These are phyloP conservation scores for Macrophya alboannulata DNA, from an alignment of 2,888 invertebrate genomes.

Conservation along the genomic window DNA sequence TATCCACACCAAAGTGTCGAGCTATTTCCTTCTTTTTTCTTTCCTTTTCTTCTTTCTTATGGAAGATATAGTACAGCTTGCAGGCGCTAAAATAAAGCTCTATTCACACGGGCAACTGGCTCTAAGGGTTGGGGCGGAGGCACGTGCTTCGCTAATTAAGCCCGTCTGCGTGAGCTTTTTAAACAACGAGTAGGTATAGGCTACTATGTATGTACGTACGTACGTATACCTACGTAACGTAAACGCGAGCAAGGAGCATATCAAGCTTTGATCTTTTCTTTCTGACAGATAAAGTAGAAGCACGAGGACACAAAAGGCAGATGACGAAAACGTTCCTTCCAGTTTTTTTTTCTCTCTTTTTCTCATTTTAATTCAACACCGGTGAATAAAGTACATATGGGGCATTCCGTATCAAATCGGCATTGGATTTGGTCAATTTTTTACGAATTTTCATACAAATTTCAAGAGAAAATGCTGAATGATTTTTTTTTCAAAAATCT, in stretches of 20 bases:
- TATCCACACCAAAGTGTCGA: constrained; percentile 24
- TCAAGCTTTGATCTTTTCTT: constrained; percentile 47
- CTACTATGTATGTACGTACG: no score
- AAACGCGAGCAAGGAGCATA: not conserved
- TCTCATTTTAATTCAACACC: not conserved
- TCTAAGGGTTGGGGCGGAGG: not conserved
- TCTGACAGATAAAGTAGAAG: constrained; percentile 49
- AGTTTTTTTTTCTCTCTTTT: not conserved
- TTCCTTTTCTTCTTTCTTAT: no score
- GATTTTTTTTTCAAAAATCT: not conserved
- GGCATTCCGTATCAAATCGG: no score
- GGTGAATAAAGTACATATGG: no score
- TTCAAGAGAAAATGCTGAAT: no score
- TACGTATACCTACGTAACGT: not conserved
- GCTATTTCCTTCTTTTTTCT: not conserved
- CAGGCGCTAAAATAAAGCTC: constrained; percentile 38
- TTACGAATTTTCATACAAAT: no score
- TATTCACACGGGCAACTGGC: constrained; percentile 38
- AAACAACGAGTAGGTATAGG: constrained; percentile 24
- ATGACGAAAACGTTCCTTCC: not conserved
- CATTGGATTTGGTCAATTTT: no score
- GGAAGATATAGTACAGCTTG: no score
- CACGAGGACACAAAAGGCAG: not conserved
- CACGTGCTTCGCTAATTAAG: constrained; percentile 53
- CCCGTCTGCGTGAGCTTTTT: constrained; percentile 40